Evolutionary conservation across 2,113 vertebrate genomes (phyloP).

Genomic region (Mastomys coucha): DNA sequence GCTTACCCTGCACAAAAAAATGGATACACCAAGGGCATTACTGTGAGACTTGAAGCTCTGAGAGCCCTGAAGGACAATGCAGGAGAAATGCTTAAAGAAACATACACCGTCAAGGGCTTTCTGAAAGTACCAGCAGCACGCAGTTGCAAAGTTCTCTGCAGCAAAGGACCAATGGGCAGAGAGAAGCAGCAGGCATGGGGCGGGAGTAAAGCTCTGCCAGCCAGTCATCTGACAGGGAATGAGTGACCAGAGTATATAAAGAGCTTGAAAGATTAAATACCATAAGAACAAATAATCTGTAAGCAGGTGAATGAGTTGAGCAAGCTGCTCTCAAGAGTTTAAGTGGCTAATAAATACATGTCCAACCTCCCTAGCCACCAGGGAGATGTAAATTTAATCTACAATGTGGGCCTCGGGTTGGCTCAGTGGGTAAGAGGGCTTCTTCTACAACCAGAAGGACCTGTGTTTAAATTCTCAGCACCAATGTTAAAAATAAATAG

Average conservation of each 20-base stretch:
- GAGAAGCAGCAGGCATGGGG: not conserved
- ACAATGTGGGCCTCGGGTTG: fast-evolving
- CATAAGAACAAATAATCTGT: not conserved
- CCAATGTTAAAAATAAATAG: not conserved
- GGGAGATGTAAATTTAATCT: not conserved
- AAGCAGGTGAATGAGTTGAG: too few relatives aligned
- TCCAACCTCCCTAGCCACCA: not conserved
- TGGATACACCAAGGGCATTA: not conserved
- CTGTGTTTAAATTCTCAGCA: not conserved
- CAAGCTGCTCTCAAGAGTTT: not conserved
- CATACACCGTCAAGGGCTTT: not conserved
- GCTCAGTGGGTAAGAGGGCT: not conserved
- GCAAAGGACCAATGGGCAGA: not conserved
- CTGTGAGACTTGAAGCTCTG: not conserved
- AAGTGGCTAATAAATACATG: not conserved
- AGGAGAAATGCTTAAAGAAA: not conserved
- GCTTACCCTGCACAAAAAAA: not conserved
- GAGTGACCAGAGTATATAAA: not conserved
- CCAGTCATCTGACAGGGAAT: not conserved
- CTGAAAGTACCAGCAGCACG: too few relatives aligned
- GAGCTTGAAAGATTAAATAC: not conserved
- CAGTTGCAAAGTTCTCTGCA: too few relatives aligned
- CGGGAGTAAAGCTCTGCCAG: not conserved
- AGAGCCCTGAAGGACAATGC: not conserved
- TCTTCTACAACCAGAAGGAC: not conserved